These are phyloP conservation scores for Rhamphomyia laevipes DNA, from an alignment of 2,888 invertebrate species.

Conservation along the genomic window DNA sequence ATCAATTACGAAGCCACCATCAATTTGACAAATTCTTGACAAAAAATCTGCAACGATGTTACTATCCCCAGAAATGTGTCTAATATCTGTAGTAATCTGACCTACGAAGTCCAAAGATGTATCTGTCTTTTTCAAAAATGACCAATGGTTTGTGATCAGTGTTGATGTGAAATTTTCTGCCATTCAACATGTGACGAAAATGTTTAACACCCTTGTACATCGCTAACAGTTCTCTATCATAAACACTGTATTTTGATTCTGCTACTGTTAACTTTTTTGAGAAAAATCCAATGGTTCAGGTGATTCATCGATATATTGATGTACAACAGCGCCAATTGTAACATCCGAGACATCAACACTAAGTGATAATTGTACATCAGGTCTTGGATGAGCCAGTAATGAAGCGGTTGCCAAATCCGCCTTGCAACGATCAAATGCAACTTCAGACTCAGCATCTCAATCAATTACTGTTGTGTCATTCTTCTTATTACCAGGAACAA, in stretches of 20 bases:
- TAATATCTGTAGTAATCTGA: too few relatives aligned
- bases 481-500: constrained; percentile 6
- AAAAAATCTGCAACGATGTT: too few relatives aligned
- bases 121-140: too few relatives aligned
- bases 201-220: constrained; percentile 26
- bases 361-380: constrained; percentile 18
- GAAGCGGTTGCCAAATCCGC: constrained; percentile 11
- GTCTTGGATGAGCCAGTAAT: constrained; percentile 25
- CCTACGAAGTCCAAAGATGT: too few relatives aligned
- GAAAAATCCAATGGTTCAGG: constrained; percentile 30
- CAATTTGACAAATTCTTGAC: too few relatives aligned
- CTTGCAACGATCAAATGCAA: constrained; percentile 5
- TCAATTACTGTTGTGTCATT: constrained; percentile 7
- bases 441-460: constrained; percentile 3
- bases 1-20: too few relatives aligned
- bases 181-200: too few relatives aligned
- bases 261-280: constrained; percentile 23
- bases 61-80: too few relatives aligned
- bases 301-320: constrained; percentile 19
- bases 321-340: constrained; percentile 29
- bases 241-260: constrained; percentile 27
- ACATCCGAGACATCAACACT: constrained; percentile 25
- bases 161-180: too few relatives aligned
- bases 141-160: too few relatives aligned
- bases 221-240: constrained; percentile 30